These are phyloP conservation scores for Atherinosoma microstoma DNA, from an alignment of 2,797 vertebrate species.

Conservation along the genomic window DNA sequence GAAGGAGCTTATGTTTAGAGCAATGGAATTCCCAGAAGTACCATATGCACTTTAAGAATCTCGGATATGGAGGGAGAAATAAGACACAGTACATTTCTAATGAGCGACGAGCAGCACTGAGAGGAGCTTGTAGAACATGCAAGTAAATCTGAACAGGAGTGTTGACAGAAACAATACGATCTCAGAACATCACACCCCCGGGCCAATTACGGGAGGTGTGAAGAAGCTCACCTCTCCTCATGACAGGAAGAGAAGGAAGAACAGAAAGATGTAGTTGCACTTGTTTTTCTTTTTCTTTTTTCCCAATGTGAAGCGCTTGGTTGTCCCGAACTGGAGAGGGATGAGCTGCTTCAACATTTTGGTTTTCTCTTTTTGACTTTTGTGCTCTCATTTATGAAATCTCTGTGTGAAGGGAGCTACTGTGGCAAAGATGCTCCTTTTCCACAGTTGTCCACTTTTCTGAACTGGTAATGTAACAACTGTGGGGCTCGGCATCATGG, in stretches of 20 bases:
- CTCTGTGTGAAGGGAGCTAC: background rate
- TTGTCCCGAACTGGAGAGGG: constrained; percentile 22
- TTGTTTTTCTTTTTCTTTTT: background rate
- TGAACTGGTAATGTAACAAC: background rate
- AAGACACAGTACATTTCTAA: constrained; percentile 34
- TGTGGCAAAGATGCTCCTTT: background rate
- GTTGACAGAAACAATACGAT: constrained; percentile 62
- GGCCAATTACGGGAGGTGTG: constrained; percentile 64
- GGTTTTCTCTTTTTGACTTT: background rate
- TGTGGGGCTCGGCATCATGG: background rate
- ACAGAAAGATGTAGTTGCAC: constrained; percentile 12
- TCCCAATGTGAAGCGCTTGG: background rate
- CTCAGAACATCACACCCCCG: constrained; percentile 68
- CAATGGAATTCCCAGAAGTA: constrained; percentile 16
- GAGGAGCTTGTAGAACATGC: constrained; percentile 56
- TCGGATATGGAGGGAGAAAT: background rate
- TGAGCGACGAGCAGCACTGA: constrained; percentile 44
- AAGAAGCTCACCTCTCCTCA: constrained; percentile 56
- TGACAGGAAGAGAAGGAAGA: constrained; percentile 45
- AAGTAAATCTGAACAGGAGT: constrained; percentile 46
- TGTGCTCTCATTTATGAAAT: background rate
- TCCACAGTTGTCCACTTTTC: background rate
- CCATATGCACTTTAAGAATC: constrained; percentile 12
- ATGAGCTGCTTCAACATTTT: constrained; percentile 4
- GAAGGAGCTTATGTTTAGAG: constrained; percentile 16